Evolutionary conservation across 2,113 vertebrate genomes (phyloP), one percentile per base, ranked within the genome.

Genomic region (Myiagra hebetior): DNA sequence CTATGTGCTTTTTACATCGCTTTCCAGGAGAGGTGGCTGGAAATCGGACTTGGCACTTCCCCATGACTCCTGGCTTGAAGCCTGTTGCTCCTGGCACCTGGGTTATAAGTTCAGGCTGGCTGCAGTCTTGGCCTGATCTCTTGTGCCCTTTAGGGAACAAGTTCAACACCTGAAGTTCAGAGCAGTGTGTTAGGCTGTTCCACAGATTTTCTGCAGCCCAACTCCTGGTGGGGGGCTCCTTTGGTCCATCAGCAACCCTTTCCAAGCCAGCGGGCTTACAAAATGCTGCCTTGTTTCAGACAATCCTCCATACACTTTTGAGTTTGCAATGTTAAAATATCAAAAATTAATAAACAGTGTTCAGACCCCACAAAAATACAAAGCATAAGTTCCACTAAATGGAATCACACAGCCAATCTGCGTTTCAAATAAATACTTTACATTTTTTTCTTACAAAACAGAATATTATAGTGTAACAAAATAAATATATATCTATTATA

Each of bases 341-440:
- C 9, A 6, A 56, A 70, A 70, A 77, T 4, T 19, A 83, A 57
- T 23, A 77, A 64, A 31, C 6, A 31, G 18, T 10, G 3, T 33
- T 59, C 35, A 84, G 73, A n/a, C 8, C 4, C 9, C 17, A 13
- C 33, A 3, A 49, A 80, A 82, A 63, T 41, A 57, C 5, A 75
- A 85, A 82, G 6, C 11, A 10, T 18, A 10, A 53, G 11, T 78
- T 88, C 78, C 41, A 35, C 69, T 88, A 22, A 59, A 28, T 47
- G 49, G 33, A 78, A 31, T 19, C 8, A 42, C 11, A 6, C 6
- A 88, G 20, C 6, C 76, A 88, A 14, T 5, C 16, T 30, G 41
- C 52, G 13, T 89, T 50, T 79, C 37, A 89, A 78, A 94, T 91
- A 93, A 96, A 94, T 95, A 92, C 11, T 80, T 90, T 3, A 93